These are phyloP conservation scores for Pararge aegeria DNA, from an alignment of 1,140 invertebrate species.

Conservation along the genomic window DNA sequence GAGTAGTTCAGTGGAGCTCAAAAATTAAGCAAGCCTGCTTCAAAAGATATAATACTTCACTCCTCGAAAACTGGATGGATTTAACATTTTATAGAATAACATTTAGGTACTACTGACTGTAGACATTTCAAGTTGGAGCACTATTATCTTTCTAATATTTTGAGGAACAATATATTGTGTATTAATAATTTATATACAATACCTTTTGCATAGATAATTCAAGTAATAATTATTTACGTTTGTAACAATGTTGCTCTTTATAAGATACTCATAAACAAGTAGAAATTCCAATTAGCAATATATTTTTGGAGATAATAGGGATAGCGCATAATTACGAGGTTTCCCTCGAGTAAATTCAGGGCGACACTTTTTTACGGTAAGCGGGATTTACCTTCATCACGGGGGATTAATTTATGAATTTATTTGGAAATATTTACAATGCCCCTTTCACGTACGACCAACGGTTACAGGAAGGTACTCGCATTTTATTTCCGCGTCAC, in stretches of 20 bases:
- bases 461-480: conserved; percentile 13
- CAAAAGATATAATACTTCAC: too few species aligned
- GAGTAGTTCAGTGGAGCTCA: too few species aligned
- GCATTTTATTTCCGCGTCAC: conserved; percentile 14
- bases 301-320: conserved; percentile 27
- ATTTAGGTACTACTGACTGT: too few species aligned
- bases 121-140: too few species aligned
- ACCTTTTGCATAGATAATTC: too few species aligned
- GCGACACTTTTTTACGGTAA: conserved; percentile 28
- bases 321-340: conserved; percentile 22
- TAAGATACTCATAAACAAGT: conserved; percentile 15
- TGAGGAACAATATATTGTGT: too few species aligned
- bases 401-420: conserved; percentile 29
- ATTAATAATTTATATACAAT: too few species aligned
- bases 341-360: conserved; percentile 14
- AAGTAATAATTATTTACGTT: not conserved
- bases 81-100: too few species aligned
- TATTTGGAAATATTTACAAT: conserved; percentile 32
- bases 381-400: conserved; percentile 35
- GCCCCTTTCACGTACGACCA: conserved; percentile 15
- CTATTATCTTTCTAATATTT: too few species aligned
- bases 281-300: conserved; percentile 26
- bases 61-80: too few species aligned
- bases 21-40: too few species aligned
- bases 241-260: not conserved